A percentile compares a stretch with the other conserved stretches of the same genome.
Conservation (phyloP, 2,113 vertebrate species). For the Siniperca chuatsi region DNA sequence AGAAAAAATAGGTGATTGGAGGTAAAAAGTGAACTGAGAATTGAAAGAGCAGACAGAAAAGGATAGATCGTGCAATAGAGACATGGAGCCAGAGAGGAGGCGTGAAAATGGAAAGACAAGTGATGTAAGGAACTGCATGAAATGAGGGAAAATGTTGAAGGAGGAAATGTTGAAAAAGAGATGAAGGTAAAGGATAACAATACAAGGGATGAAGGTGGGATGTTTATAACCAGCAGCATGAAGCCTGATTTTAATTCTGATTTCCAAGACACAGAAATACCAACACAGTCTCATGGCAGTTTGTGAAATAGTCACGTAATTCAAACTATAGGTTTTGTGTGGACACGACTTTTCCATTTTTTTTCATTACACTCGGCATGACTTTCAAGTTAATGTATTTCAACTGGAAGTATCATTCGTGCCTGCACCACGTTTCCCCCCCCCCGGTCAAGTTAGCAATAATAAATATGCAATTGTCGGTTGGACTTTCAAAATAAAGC, state of each 20-base stretch:
- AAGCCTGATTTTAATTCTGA: slow-evolving; percentile 12
- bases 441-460: too few relatives aligned
- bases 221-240: neutral
- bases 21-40: neutral
- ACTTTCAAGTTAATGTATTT: too few relatives aligned
- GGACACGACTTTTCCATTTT: too few relatives aligned
- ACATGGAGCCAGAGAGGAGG: neutral
- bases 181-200: neutral
- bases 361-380: too few relatives aligned
- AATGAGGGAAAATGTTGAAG: neutral
- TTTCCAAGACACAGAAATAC: slow-evolving; percentile 26
- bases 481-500: too few relatives aligned
- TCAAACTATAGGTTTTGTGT: too few relatives aligned
- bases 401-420: too few relatives aligned
- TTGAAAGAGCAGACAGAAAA: neutral
- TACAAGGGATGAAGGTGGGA: neutral
- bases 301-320: too few relatives aligned
- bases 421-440: too few relatives aligned
- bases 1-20: neutral
- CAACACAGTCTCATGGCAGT: too few relatives aligned
- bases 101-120: neutral
- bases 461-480: too few relatives aligned
- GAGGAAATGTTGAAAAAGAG: slow-evolving; percentile 4
- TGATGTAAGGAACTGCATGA: neutral
- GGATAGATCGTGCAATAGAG: neutral